Evolutionary conservation across 2,888 invertebrate genomes (phyloP), one percentile per base, ranked within the genome.

Genomic region (Xanthorhoe spadicearia): DNA sequence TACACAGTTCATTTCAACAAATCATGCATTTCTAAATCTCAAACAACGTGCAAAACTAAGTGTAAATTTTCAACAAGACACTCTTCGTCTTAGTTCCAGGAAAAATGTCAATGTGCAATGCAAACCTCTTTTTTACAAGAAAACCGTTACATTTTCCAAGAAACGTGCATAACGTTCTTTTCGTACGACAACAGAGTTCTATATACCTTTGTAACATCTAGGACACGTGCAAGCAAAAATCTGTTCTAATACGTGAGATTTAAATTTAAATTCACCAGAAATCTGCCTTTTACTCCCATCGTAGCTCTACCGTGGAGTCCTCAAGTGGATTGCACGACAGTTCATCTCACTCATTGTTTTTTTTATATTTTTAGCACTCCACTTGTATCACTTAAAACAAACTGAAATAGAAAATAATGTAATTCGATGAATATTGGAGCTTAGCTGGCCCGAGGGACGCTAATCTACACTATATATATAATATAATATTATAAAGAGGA

Each of bases 211-310:
- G 7, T 32, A 46, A 46, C 10, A 3, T 57, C 51, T 57, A 57
- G 32, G 43, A 1, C 52, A 60, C 13, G 59, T 59, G 50, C 55
- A 53, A 43, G 51, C 54, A 15, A 66, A 59, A 63, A 63, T 35
- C 32, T 19, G 18, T 48, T 59, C 66, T 66, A 66, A n/a, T 43
- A 13, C 4, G 0, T 13, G 28, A 35, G 18, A 15, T 8, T 68
- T 68, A 70, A 66, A 73, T 61, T 61, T 48, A 8, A 79, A 87
- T 80, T 88, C 85, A 89, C 89, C 89, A 89, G 71, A 65, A 83
- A 89, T 85, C 86, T 84, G 74, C 88, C 82, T 73, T 89, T 89
- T 74, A 88, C 89, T 61, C 90, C 90, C 89, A 89, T 89, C 74
- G 65, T 77, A 69, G 50, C 18, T 70, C 69, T 54, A 71, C 66